These are phyloP conservation scores for Ochotona curzoniae DNA, from an alignment of 2,113 vertebrate species.

Conservation along the genomic window DNA sequence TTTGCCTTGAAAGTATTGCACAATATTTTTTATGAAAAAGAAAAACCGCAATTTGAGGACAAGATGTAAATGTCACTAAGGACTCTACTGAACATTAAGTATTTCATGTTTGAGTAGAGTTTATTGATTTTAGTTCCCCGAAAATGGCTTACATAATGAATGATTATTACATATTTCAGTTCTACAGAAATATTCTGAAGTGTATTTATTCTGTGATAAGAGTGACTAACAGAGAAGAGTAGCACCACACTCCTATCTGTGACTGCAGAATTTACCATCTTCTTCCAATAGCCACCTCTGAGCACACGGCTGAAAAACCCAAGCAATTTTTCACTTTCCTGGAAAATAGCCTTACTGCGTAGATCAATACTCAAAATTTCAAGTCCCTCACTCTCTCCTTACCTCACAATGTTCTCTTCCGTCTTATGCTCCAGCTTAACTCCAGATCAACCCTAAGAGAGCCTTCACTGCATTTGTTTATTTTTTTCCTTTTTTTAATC, in stretches of 20 bases:
- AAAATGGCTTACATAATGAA: background rate
- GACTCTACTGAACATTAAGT: constrained; percentile 6
- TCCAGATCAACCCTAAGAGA: background rate
- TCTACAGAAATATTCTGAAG: background rate
- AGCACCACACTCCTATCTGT: background rate
- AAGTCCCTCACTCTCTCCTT: background rate
- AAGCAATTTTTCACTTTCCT: background rate
- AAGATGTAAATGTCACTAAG: constrained; percentile 12
- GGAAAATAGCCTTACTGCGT: background rate
- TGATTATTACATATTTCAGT: background rate
- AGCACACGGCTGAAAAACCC: background rate
- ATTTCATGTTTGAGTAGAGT: background rate
- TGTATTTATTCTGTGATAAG: background rate
- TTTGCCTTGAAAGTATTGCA: constrained; percentile 56
- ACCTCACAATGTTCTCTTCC: background rate
- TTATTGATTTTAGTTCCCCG: background rate
- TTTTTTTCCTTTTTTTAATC: too few relatives aligned
- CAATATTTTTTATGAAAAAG: background rate
- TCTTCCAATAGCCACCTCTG: background rate
- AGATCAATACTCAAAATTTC: background rate
- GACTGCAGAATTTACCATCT: background rate
- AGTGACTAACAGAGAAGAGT: background rate
- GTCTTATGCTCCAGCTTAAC: background rate
- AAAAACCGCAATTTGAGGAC: background rate
- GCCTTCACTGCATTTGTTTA: too few relatives aligned